Conservation (phyloP, 2,888 invertebrate species). For the Sarcophaga carnaria region DNA sequence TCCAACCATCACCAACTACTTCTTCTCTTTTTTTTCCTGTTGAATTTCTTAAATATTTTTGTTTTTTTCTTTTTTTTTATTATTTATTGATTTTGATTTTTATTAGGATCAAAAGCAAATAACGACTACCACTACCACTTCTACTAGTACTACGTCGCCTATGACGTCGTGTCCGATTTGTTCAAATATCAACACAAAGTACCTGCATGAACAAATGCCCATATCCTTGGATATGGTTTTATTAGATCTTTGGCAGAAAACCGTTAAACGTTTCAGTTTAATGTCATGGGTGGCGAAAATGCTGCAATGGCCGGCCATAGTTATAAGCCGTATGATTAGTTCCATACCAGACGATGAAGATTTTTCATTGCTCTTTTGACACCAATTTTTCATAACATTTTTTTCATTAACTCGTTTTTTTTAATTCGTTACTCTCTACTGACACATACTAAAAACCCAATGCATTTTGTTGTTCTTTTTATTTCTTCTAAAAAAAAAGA, state of each 20-base stretch:
- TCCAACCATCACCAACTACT: no score
- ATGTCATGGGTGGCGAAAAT: no score
- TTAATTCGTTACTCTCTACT: neutral
- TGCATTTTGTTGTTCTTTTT: neutral
- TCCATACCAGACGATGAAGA: no score
- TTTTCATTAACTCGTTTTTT: neutral
- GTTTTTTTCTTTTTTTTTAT: constrained; percentile 73
- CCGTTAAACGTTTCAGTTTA: no score
- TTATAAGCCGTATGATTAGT: no score
- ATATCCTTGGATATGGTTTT: no score
- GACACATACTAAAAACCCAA: constrained; percentile 1
- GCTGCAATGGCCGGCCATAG: no score
- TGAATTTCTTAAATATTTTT: no score
- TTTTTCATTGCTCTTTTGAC: no score
- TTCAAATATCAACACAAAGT: constrained; percentile 78
- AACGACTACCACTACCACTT: constrained; percentile 42
- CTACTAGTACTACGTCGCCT: constrained; percentile 1
- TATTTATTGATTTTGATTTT: constrained; percentile 71
- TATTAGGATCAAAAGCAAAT: constrained; percentile 76
- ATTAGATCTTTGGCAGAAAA: no score
- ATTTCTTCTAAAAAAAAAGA: no score
- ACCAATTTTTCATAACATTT: constrained; percentile 58
- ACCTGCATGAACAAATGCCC: constrained; percentile 80
- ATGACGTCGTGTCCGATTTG: constrained; percentile 76
- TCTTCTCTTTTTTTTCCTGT: no score